Conservation (phyloP, 2,113 vertebrate species). For the Cacatua alba region DNA sequence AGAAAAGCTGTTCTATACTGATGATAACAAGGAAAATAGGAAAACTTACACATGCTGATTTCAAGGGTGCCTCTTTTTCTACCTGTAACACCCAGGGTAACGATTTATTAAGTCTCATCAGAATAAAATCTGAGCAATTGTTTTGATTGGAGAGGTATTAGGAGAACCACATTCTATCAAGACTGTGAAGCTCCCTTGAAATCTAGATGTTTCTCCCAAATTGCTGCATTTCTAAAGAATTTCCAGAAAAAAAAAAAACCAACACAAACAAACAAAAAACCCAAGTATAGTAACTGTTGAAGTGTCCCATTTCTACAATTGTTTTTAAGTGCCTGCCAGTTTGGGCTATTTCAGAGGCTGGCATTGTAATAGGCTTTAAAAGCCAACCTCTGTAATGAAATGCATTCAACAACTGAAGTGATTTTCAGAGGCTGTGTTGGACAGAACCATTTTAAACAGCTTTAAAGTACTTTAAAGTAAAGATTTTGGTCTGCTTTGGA, state of each 20-base stretch:
- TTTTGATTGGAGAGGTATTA: neutral
- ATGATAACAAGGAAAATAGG: neutral
- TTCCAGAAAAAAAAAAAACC: neutral
- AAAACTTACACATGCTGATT: neutral
- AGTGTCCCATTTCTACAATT: neutral
- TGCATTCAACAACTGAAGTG: accelerated
- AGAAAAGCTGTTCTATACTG: neutral
- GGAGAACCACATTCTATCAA: neutral
- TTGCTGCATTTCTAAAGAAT: neutral
- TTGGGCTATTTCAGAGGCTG: neutral
- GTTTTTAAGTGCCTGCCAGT: neutral
- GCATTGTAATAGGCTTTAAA: neutral
- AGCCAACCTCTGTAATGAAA: neutral
- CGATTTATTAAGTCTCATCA: neutral
- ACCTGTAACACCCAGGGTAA: neutral
- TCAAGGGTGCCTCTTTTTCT: neutral
- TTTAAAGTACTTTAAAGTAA: neutral
- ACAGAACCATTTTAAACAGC: neutral
- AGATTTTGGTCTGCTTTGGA: neutral
- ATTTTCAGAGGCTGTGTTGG: neutral
- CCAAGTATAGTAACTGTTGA: neutral
- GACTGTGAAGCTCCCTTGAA: neutral
- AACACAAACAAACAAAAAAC: neutral
- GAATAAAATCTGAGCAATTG: neutral
- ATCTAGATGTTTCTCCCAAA: neutral